Conservation (phyloP, 2,113 vertebrate species). For the Chlorodrepanis virens region DNA sequence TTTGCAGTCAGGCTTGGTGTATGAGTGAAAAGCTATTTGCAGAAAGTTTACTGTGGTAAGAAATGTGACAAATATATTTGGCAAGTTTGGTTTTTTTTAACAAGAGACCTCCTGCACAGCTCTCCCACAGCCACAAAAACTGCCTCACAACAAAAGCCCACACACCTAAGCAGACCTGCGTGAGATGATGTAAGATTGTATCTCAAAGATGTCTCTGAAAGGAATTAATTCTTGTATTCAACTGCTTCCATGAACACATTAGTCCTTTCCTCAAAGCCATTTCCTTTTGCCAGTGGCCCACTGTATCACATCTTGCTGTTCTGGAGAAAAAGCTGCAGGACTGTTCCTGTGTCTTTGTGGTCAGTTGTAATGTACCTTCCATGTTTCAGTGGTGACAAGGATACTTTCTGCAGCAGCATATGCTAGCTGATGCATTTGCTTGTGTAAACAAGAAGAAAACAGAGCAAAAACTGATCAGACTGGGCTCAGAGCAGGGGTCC, state of each 20-base stretch:
- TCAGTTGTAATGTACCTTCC: neutral
- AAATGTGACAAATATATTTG: neutral
- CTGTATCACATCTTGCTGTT: neutral
- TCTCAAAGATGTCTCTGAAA: neutral
- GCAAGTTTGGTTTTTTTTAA: neutral
- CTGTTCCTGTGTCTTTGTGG: neutral
- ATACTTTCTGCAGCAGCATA: neutral
- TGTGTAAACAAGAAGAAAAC: neutral
- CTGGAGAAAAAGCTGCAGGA: neutral
- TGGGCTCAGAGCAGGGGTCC: neutral
- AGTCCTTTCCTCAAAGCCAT: neutral
- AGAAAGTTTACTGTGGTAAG: neutral
- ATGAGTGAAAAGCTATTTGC: neutral
- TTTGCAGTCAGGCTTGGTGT: neutral
- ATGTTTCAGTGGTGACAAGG: neutral
- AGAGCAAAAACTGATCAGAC: neutral
- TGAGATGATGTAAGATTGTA: neutral
- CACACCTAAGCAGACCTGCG: neutral
- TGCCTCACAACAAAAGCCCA: neutral
- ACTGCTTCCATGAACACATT: neutral
- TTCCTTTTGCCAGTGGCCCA: neutral
- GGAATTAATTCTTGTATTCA: neutral
- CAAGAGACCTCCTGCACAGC: neutral
- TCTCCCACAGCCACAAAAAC: neutral
- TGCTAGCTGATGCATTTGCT: neutral